Base-by-base conservation (phyloP, 2,797 vertebrate species). In the Setipinna tenuifilis region DNA sequence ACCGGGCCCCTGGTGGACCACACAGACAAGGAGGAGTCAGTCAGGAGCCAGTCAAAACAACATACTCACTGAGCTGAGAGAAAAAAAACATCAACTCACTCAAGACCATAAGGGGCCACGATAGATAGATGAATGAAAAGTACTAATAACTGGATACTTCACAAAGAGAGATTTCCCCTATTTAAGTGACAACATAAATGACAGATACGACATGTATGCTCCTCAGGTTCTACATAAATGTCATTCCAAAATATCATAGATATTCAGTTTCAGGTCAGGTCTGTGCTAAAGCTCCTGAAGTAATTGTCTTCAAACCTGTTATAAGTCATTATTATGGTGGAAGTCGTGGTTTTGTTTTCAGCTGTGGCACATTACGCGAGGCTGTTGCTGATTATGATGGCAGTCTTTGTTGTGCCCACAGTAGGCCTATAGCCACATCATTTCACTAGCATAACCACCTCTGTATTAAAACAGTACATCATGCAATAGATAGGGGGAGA, bases 1-100 rank as follows among this genome's bases (percentile, higher is more conserved):
- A 97, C 96, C 0, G 96, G 92, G 58, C 97, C 97, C 2, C 97
- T 97, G 65, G 80, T n/a, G 62, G 28, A 19, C 82, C 31, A 88
- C 57, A 19, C 25, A 68, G 28, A 82, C 7, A 5, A 84, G 23
- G 35, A 84, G 23, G 5, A 58, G 41, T 41, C 12, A 35, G 17
- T 14, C n/a, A 59, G 31, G 19, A 28, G 41, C 19, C 3, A 21
- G 35, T 41, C 17, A 44, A 16, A 35, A 75, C 5, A 44, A 75
- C 5, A 19, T 16, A 35, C n/a, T n/a, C 12, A 16, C 28, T 65
- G 9, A 71, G 11, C 65, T 31, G 65, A 11, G 21, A 0, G 0
- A 78, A 44, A 41, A n/a, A 58, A 58, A 48, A 48, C 46, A 54
- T 54, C 2, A 19, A 78, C 17, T 10, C 5, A 41, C 2, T 78